phyloP scores from a whole-genome alignment of 2,113 vertebrate species.

The Lanius ludovicianus region DNA sequence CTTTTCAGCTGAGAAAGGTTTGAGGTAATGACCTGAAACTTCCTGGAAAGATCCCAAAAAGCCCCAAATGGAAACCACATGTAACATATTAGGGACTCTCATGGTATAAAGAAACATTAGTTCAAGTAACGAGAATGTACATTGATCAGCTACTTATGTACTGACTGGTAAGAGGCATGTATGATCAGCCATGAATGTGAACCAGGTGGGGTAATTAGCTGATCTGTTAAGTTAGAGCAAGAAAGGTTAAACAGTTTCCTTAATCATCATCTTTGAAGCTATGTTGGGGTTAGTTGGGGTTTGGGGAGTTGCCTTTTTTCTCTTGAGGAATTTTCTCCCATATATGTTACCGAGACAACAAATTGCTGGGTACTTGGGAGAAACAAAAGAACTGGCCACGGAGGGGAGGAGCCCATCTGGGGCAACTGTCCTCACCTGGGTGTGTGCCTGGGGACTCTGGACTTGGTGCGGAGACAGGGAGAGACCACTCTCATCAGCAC shows the following conservation, averaged over 20 bases:
- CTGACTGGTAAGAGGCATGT: not conserved
- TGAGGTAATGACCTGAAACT: constrained; percentile 65
- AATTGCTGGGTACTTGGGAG: too few relatives aligned
- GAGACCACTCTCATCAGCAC: too few relatives aligned
- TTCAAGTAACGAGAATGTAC: not conserved
- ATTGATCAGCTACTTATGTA: constrained; percentile 1
- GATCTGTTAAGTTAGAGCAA: not conserved
- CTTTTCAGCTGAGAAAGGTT: constrained; percentile 55
- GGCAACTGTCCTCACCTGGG: too few relatives aligned
- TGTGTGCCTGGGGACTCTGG: too few relatives aligned
- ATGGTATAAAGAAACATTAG: constrained; percentile 29
- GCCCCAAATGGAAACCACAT: constrained; percentile 65
- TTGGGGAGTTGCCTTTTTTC: too few relatives aligned
- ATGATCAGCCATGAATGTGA: not conserved
- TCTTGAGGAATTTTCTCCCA: too few relatives aligned
- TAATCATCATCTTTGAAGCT: not conserved
- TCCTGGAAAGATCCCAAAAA: constrained; percentile 61
- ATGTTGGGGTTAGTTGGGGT: not conserved
- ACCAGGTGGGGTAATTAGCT: not conserved
- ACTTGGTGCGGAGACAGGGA: too few relatives aligned
- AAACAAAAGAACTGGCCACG: too few relatives aligned
- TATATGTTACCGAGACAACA: too few relatives aligned
- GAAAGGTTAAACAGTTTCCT: not conserved
- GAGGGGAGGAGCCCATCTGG: too few relatives aligned
- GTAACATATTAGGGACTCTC: constrained; percentile 43